phyloP scores from a whole-genome alignment of 1,140 invertebrate species.

The Neodiprion fabricii region DNA sequence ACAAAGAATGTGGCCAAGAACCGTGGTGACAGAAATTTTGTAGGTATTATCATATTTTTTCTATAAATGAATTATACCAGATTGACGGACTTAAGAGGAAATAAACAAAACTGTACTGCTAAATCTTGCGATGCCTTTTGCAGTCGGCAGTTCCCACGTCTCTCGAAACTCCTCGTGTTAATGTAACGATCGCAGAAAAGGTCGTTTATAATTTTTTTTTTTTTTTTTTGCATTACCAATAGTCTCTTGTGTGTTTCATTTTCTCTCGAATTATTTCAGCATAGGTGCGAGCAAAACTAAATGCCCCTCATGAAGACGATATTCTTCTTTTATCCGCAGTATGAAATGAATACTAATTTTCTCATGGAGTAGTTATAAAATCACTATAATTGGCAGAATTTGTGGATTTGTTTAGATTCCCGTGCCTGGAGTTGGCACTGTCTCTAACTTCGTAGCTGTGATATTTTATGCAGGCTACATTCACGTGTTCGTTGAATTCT shows the following conservation, averaged over 20 bases:
- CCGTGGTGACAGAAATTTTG: too few relatives aligned
- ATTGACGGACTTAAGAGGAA: background rate
- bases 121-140: background rate
- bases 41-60: too few relatives aligned
- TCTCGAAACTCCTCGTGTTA: background rate
- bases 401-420: constrained; percentile 65
- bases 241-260: background rate
- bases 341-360: constrained; percentile 5
- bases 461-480: constrained; percentile 71
- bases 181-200: background rate
- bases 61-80: too few relatives aligned
- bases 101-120: background rate
- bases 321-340: constrained; percentile 1
- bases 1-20: too few relatives aligned
- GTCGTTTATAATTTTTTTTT: too few relatives aligned
- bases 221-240: too few relatives aligned
- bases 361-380: background rate
- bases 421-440: constrained; percentile 60
- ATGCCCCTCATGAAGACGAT: background rate
- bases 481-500: constrained; percentile 71
- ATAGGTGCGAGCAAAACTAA: background rate
- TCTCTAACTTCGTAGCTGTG: constrained; percentile 65
- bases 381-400: constrained; percentile 12
- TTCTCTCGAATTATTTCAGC: background rate
- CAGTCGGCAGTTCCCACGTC: background rate